A percentile compares a stretch with the other conserved stretches of the same genome.
phyloP scores from a whole-genome alignment of 2,888 invertebrate genomes.

The Kuschelorhynchus macadamiae region DNA sequence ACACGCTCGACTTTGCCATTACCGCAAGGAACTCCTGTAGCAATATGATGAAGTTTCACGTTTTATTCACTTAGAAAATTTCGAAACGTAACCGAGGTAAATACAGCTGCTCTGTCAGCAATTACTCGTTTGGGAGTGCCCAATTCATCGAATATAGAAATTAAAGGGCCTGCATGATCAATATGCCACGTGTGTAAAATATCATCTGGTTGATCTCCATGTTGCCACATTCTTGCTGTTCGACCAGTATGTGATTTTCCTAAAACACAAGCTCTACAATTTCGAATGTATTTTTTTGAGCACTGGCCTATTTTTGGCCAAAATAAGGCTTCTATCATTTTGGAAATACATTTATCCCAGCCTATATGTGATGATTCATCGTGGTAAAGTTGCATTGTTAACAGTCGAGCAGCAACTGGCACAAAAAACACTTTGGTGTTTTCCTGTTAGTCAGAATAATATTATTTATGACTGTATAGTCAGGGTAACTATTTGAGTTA shows the following conservation, averaged over 20 bases:
- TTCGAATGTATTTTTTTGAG: constrained; percentile 19
- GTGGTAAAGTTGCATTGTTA: constrained; percentile 39
- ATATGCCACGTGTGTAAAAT: constrained; percentile 52
- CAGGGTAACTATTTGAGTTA: constrained; percentile 21
- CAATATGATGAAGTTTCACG: constrained; percentile 38
- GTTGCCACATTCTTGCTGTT: constrained; percentile 45
- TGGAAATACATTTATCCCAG: constrained; percentile 41
- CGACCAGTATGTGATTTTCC: constrained; percentile 54
- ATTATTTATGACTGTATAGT: constrained; percentile 13
- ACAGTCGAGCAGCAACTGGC: constrained; percentile 12
- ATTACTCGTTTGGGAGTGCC: constrained; percentile 26
- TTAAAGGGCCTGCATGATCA: constrained; percentile 53
- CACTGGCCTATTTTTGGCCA: constrained; percentile 29
- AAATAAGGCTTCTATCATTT: constrained; percentile 41
- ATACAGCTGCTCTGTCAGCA: constrained; percentile 43
- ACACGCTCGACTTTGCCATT: constrained; percentile 42
- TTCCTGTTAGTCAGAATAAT: not conserved
- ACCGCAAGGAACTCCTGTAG: constrained; percentile 40
- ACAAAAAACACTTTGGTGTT: constrained; percentile 14
- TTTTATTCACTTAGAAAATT: constrained; percentile 29
- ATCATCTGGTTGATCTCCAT: constrained; percentile 48
- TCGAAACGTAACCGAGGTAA: constrained; percentile 29
- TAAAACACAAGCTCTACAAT: constrained; percentile 18
- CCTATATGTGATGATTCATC: constrained; percentile 46
- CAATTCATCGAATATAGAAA: constrained; percentile 41